Conservation (phyloP, 2,888 invertebrate genomes). For the Himalopsyche anomala region DNA sequence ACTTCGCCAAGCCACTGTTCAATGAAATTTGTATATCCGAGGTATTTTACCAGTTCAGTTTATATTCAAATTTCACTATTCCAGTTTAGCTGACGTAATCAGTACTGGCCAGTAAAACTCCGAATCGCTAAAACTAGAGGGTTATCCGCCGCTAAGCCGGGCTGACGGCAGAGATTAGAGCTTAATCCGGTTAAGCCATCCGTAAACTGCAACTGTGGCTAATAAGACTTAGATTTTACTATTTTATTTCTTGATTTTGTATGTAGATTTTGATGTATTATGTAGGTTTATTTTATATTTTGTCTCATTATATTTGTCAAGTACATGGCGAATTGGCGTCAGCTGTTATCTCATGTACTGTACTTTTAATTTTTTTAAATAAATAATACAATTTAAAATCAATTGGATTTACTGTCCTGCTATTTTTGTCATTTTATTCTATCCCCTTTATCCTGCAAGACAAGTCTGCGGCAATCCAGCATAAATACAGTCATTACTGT, state of each 20-base stretch:
- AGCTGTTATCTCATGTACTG: too few species aligned
- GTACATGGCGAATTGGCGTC: too few species aligned
- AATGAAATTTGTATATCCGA: background rate
- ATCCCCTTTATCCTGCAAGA: background rate
- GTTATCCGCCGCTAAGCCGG: conserved; percentile 3
- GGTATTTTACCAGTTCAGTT: background rate
- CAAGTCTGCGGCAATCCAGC: background rate
- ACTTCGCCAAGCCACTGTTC: too few species aligned
- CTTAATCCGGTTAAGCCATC: background rate
- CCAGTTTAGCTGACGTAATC: conserved; percentile 1
- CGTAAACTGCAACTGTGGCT: conserved; percentile 13
- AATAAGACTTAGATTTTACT: background rate
- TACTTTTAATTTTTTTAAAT: too few species aligned
- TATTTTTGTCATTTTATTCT: background rate
- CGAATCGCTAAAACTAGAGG: conserved; percentile 11
- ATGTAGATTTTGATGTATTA: too few species aligned
- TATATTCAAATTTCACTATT: conserved; percentile 7
- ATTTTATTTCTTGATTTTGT: too few species aligned
- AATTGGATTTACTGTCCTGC: too few species aligned
- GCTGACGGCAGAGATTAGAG: conserved; percentile 28
- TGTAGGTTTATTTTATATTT: too few species aligned
- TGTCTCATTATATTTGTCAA: too few species aligned
- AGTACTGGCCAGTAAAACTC: conserved; percentile 4
- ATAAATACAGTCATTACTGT: conserved; percentile 38
- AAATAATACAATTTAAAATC: too few species aligned